These are phyloP conservation scores for Lamellibrachia columna DNA, from an alignment of 2,888 invertebrate genomes.

Conservation along the genomic window DNA sequence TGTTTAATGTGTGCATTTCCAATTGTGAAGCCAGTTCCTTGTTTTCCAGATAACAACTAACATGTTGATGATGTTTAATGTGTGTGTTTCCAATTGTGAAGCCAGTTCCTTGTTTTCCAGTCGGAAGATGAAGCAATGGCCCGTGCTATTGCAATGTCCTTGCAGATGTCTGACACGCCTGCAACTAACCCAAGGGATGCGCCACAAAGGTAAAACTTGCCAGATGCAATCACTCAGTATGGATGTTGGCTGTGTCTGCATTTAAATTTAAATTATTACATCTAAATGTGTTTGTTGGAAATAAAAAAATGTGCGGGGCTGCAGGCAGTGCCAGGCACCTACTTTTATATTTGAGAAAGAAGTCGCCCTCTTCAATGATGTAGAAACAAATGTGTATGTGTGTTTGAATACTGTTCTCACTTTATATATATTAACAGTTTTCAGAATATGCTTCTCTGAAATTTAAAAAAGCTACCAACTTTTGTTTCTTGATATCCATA, in stretches of 20 bases:
- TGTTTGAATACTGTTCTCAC: no score
- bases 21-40: background rate
- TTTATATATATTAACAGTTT: no score
- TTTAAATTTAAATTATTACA: background rate
- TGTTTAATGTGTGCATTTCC: background rate
- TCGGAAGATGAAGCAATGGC: constrained; percentile 92
- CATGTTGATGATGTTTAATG: background rate
- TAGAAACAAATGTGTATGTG: no score
- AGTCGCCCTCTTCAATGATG: no score
- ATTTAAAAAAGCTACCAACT: background rate
- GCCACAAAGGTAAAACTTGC: constrained; percentile 19
- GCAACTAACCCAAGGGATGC: background rate
- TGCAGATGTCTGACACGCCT: constrained; percentile 40
- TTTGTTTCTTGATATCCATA: background rate
- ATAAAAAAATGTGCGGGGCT: background rate
- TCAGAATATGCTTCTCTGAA: no score
- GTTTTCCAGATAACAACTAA: background rate
- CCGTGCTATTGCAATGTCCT: constrained; percentile 73
- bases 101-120: constrained; percentile 55
- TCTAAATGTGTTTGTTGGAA: background rate
- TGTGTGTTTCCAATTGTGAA: background rate
- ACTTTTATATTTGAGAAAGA: no score
- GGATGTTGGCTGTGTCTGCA: background rate
- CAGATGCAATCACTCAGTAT: constrained; percentile 7
- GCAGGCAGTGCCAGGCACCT: no score